Conservation (phyloP, 1,140 invertebrate genomes). For the Drosophila sechellia region DNA sequence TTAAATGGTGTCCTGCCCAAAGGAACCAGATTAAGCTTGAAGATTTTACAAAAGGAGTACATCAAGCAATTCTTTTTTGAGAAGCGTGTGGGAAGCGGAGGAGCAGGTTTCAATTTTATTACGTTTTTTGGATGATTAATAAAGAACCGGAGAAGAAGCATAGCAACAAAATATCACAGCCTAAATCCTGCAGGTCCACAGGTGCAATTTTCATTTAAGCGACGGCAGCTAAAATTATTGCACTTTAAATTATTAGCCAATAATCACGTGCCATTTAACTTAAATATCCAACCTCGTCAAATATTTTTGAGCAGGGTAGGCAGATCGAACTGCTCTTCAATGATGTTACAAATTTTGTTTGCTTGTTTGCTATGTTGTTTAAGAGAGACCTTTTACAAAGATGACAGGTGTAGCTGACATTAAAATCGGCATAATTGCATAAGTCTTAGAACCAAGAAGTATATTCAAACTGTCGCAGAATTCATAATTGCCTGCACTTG, state of each 20-base stretch:
- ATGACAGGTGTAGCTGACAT: constrained; percentile 54
- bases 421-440: not conserved
- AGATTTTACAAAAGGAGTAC: constrained; percentile 69
- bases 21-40: constrained; percentile 31
- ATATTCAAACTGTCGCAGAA: not conserved
- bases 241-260: constrained; percentile 19
- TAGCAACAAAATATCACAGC: not conserved
- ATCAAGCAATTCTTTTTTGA: constrained; percentile 76
- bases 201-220: not conserved
- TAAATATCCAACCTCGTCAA: not conserved
- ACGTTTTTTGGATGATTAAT: constrained; percentile 63
- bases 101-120: constrained; percentile 13
- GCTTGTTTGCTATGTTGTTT: not conserved
- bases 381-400: not conserved
- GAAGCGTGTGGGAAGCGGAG: constrained; percentile 74
- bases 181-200: not conserved
- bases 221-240: constrained; percentile 30
- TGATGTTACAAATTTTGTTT: constrained; percentile 9
- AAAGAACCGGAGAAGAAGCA: not conserved
- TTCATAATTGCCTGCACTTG: not conserved
- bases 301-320: not conserved
- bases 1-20: constrained; percentile 8
- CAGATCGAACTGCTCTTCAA: constrained; percentile 16
- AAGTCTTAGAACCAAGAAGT: constrained; percentile 2
- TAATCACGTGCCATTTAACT: not conserved